Base-by-base conservation (phyloP, 2,797 vertebrate species). In the Hylomyscus alleni region DNA sequence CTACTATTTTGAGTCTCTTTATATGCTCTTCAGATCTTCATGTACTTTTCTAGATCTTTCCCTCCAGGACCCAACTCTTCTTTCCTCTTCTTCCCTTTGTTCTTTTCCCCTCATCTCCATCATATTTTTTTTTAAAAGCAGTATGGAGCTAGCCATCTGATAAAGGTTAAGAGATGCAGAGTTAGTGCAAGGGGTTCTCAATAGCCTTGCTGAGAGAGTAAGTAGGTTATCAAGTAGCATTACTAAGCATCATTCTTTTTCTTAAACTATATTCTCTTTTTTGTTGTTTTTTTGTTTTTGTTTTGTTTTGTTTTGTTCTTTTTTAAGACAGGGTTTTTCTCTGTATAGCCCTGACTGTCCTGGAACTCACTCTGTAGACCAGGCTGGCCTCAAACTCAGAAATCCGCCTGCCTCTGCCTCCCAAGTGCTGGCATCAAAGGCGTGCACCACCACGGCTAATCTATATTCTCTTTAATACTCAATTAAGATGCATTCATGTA, bases 1-100 rank as follows among this genome's bases (percentile, higher is more conserved):
- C 1, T 31, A 29, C 54, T 15, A 0, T 19, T 17, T 0, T 1
- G n/a, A 56, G 76, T 34, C 1, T n/a, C 8, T 11, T 5, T 13
- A 3, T 22, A 12, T 14, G 7, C 24, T n/a, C 22, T 65, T 94
- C 62, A 54, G 44, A 44, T 44, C 44, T 44, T 44, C 6, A 44
- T 44, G 44, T 44, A 6, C 44, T 4, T 20, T 60, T 60, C 11
- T 13, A 54, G 26, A 87, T n/a, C 4, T 13, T 58, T 90, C 40
- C 4, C 54, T 40, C 69, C 34, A 37, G 44, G 75, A n/a, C 0
- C 20, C 3, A 80, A 60, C 44, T 81, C 82, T 67, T 67, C 31
- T 67, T 34, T 34, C 31, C 31, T 34, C 6, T 34, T 34, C 31
- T 34, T 67, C 31, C 31, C 65, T 17, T 67, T 34, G 14, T 34